Percentiles rank a stretch among this genome's conserved stretches.
Evolutionary conservation across 2,113 vertebrate genomes (phyloP).

Genomic region (Oncorhynchus keta): DNA sequence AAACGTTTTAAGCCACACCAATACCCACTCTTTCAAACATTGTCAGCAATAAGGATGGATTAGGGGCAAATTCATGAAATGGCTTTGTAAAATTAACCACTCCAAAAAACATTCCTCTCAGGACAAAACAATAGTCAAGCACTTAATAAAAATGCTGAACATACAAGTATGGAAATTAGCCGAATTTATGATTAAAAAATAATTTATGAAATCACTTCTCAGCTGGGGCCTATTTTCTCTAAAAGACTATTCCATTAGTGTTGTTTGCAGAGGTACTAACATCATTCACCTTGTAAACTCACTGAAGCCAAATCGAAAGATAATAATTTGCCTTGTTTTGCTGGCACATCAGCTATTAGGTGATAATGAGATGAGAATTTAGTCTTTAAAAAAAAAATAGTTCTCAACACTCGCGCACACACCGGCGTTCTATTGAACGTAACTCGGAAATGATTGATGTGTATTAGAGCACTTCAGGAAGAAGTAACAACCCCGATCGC

Average conservation of each 20-base stretch:
- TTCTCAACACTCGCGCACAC: neutral
- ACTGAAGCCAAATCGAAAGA: constrained; percentile 76
- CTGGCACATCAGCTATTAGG: constrained; percentile 85
- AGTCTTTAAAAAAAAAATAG: constrained; percentile 63
- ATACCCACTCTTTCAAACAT: constrained; percentile 17
- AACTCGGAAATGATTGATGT: constrained; percentile 2
- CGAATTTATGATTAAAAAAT: neutral
- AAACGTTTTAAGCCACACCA: constrained; percentile 27
- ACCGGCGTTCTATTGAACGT: constrained; percentile 3
- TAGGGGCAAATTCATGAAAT: neutral
- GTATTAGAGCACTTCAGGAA: constrained; percentile 10
- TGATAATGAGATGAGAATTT: constrained; percentile 89
- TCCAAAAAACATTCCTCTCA: neutral
- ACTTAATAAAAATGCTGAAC: constrained; percentile 3
- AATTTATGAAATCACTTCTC: constrained; percentile 34
- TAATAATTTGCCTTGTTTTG: constrained; percentile 85
- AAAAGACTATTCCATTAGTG: constrained; percentile 47
- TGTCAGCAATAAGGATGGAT: constrained; percentile 9
- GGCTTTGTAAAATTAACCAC: neutral
- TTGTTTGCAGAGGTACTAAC: constrained; percentile 51
- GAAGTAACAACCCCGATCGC: neutral
- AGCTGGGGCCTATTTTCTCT: constrained; percentile 42
- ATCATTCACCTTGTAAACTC: constrained; percentile 51
- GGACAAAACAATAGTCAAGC: neutral
- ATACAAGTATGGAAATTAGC: constrained; percentile 11